Evolutionary conservation across 2,113 vertebrate species (phyloP).

Genomic region (Microcebus griseorufus): DNA sequence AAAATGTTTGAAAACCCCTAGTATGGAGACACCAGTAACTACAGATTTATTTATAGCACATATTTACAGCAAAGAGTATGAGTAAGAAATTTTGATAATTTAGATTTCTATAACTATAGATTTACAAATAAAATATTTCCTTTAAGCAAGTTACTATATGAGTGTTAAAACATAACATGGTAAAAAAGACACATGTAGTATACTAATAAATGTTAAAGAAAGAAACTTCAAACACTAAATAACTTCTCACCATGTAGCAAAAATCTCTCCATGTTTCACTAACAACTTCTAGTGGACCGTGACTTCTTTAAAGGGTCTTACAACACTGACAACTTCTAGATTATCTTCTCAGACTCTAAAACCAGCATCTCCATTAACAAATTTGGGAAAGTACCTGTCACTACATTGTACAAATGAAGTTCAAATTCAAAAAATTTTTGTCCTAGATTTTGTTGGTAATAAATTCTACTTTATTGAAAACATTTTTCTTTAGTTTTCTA

Average conservation of each 20-base stretch:
- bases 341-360: background rate
- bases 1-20: background rate
- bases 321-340: background rate
- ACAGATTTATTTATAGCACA: background rate
- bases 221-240: background rate
- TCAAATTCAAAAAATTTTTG: background rate
- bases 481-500: constrained; percentile 9
- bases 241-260: background rate
- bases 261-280: background rate
- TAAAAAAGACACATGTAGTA: background rate
- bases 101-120: background rate
- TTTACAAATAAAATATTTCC: background rate
- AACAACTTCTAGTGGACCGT: background rate
- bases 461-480: background rate
- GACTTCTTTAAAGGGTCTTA: background rate
- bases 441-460: background rate
- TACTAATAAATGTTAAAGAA: background rate
- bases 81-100: background rate
- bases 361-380: background rate
- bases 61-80: background rate
- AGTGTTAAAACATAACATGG: background rate
- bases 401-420: background rate
- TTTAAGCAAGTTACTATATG: background rate
- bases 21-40: background rate
- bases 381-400: background rate